Conservation (phyloP, 2,797 vertebrate genomes). For the Sebastes elongatus region DNA sequence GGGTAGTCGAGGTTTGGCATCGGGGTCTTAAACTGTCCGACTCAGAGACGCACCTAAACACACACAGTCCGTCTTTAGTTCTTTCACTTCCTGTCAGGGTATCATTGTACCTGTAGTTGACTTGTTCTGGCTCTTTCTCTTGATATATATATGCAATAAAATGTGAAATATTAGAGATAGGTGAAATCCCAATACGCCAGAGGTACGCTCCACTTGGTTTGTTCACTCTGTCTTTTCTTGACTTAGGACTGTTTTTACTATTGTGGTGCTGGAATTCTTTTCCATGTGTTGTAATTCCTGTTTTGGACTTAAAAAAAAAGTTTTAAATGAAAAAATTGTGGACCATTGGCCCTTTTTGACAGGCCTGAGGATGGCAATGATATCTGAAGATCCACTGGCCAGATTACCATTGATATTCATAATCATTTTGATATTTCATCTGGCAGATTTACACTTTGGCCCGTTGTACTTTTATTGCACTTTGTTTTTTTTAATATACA, state of each 20-base stretch:
- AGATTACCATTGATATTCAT: neutral
- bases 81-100: slow-evolving; percentile 4
- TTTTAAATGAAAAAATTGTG: neutral
- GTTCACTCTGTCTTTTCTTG: slow-evolving; percentile 10
- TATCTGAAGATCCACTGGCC: neutral
- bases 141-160: slow-evolving; percentile 16
- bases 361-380: neutral
- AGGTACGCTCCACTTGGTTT: neutral
- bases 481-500: neutral
- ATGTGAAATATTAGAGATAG: neutral
- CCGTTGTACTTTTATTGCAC: neutral
- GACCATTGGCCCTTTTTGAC: neutral
- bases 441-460: neutral
- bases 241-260: neutral
- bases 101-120: neutral
- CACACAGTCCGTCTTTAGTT: slow-evolving; percentile 1
- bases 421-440: neutral
- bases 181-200: neutral
- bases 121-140: slow-evolving; percentile 3
- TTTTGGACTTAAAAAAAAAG: neutral
- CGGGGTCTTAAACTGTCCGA: neutral
- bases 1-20: neutral
- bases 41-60: neutral
- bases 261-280: neutral
- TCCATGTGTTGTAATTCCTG: neutral